These are phyloP conservation scores for Lissocephala sabroskyi DNA, from an alignment of 2,888 invertebrate genomes.

Conservation along the genomic window DNA sequence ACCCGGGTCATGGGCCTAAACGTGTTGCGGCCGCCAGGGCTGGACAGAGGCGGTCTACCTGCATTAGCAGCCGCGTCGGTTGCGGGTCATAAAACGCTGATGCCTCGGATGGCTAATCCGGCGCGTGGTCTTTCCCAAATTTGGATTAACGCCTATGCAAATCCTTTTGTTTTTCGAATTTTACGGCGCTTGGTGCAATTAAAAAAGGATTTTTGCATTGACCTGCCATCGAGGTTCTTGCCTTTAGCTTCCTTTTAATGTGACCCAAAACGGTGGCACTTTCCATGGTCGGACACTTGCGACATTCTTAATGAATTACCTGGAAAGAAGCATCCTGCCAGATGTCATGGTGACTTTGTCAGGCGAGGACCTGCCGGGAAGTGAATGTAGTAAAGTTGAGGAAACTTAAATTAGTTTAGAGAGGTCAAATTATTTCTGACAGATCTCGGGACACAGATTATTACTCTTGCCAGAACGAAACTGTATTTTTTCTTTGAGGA, in stretches of 20 bases:
- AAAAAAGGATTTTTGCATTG: slow-evolving; percentile 58
- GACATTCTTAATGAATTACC: slow-evolving; percentile 52
- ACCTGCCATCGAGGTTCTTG: slow-evolving; percentile 7
- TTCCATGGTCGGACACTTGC: slow-evolving; percentile 15
- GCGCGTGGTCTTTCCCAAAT: slow-evolving; percentile 60
- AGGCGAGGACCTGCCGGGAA: too few relatives aligned
- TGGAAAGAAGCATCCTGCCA: too few relatives aligned
- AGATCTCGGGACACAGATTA: too few relatives aligned
- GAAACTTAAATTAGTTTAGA: too few relatives aligned
- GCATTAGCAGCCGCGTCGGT: background rate
- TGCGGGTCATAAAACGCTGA: slow-evolving; percentile 44
- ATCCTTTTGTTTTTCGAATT: slow-evolving; percentile 42
- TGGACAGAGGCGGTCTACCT: too few relatives aligned
- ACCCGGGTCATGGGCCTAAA: slow-evolving; percentile 10
- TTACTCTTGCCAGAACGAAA: too few relatives aligned
- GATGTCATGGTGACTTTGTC: too few relatives aligned
- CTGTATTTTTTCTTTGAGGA: too few relatives aligned
- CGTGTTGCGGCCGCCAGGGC: slow-evolving; percentile 7
- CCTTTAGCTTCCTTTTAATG: too few relatives aligned
- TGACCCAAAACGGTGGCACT: too few relatives aligned
- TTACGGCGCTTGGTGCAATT: slow-evolving; percentile 52
- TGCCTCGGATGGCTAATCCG: slow-evolving; percentile 54
- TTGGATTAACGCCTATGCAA: slow-evolving; percentile 40
- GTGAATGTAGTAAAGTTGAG: too few relatives aligned
- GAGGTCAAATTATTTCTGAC: too few relatives aligned